Evolutionary conservation across 2,888 invertebrate genomes (phyloP), one percentile per base, ranked within the genome.

Genomic region (Philonicus albiceps): DNA sequence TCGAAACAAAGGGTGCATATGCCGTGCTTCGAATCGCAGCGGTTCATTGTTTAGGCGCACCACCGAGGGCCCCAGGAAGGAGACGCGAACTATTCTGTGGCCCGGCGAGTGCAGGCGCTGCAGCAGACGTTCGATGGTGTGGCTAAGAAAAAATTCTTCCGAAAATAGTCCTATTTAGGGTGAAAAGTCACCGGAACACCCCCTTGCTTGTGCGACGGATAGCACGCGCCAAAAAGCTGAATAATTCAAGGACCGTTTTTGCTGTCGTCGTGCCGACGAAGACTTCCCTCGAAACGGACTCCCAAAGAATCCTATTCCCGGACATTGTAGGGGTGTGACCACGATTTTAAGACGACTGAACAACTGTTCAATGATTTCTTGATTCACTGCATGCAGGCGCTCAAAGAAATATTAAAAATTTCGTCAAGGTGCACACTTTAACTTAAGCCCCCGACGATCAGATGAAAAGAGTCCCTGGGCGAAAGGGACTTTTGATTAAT

Each of bases 141-240:
- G 6, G 31, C n/a, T 6, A 76, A 80, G 43, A 80, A 64, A 72
- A 86, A 72, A 72, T 64, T 40, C 31, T 72, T 78, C 80, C 43
- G 43, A 86, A 73, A 80, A 86, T 80, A 80, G 81, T 78, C 22
- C 34, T 22, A 55, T 55, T 86, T 81, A 73, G 85, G 78, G 85
- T 87, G 87, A 85, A 87, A 87, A 87, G 87, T 87, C 73, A 85
- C 73, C 73, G 87, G 37, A 85, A 85, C 85, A 81, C 81, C 85
- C 87, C 85, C 85, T 85, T 85, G 34, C 83, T 55, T 27, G 22
- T 85, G n/a, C 27, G 72, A 55, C 49, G 34, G 73, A 85, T 37
- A 87, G 87, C 87, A 87, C 87, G 87, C 85, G 87, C 87, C 87
- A 85, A 87, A 43, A 87, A 85, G 34, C 80, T 78, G 73, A 37